These are phyloP conservation scores for Penelope pileata DNA, from an alignment of 2,113 vertebrate genomes.

Conservation along the genomic window DNA sequence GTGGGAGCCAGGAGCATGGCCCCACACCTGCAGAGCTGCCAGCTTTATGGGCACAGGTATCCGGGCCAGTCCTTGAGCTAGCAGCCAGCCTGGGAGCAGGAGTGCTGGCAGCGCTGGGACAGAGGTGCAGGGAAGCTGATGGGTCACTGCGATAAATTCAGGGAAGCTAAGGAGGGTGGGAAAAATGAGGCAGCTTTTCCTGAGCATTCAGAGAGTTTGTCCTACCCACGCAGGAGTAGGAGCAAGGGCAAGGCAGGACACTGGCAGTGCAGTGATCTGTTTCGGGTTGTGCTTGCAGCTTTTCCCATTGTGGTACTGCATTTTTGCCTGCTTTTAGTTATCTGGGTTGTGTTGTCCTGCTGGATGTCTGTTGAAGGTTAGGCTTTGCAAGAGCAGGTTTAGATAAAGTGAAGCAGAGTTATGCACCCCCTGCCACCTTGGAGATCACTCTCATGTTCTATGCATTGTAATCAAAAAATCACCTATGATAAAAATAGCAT, in stretches of 20 bases:
- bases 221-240: not conserved
- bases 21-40: not conserved
- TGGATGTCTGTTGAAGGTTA: not conserved
- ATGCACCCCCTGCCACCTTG: not conserved
- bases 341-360: not conserved
- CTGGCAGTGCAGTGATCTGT: not conserved
- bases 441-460: slow-evolving; percentile 10
- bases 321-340: slow-evolving; percentile 6
- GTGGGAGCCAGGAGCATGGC: accelerated
- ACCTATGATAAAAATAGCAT: slow-evolving; percentile 24
- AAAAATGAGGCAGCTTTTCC: not conserved
- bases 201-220: not conserved
- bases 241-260: not conserved
- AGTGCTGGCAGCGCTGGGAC: not conserved
- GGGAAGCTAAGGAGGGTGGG: accelerated
- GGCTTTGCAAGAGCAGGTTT: not conserved
- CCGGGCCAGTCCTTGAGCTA: not conserved
- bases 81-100: not conserved
- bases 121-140: not conserved
- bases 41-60: not conserved
- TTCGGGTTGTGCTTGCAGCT: not conserved
- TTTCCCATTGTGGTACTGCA: not conserved
- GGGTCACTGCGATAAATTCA: not conserved
- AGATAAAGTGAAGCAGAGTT: not conserved
- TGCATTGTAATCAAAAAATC: not conserved